These are phyloP conservation scores for Lasiurus borealis DNA, from an alignment of 2,113 vertebrate genomes.

Conservation along the genomic window DNA sequence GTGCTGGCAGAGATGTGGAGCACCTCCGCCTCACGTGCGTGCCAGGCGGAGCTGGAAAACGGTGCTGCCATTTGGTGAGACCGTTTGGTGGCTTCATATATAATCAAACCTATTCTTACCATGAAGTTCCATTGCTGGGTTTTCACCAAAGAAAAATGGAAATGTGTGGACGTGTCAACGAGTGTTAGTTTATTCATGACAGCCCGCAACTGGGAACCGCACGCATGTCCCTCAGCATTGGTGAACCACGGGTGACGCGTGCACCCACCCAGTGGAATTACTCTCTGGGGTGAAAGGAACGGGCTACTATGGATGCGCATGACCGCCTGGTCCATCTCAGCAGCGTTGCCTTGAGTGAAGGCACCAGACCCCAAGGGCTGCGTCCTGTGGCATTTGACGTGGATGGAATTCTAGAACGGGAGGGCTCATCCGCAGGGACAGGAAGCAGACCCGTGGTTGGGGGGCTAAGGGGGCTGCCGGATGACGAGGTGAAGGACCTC, in stretches of 20 bases:
- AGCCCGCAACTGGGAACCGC: background rate
- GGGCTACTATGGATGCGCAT: background rate
- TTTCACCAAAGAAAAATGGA: background rate
- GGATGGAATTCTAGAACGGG: background rate
- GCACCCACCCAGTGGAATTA: background rate
- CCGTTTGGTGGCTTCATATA: background rate
- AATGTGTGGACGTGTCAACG: background rate
- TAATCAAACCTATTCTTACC: background rate
- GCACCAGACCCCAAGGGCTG: background rate
- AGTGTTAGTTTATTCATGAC: background rate
- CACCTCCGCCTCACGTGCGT: background rate
- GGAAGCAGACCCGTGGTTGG: background rate
- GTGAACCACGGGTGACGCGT: background rate
- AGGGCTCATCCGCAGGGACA: background rate
- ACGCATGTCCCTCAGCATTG: background rate
- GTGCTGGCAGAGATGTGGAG: background rate
- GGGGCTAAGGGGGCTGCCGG: background rate
- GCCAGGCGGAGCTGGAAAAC: background rate
- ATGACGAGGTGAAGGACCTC: background rate
- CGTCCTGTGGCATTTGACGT: background rate
- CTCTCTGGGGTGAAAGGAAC: background rate
- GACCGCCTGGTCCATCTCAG: background rate
- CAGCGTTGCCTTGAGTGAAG: too few species aligned
- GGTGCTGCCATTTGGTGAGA: background rate
- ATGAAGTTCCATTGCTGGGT: background rate